Conservation (phyloP, 1,140 invertebrate genomes). For the Spodoptera frugiperda region DNA sequence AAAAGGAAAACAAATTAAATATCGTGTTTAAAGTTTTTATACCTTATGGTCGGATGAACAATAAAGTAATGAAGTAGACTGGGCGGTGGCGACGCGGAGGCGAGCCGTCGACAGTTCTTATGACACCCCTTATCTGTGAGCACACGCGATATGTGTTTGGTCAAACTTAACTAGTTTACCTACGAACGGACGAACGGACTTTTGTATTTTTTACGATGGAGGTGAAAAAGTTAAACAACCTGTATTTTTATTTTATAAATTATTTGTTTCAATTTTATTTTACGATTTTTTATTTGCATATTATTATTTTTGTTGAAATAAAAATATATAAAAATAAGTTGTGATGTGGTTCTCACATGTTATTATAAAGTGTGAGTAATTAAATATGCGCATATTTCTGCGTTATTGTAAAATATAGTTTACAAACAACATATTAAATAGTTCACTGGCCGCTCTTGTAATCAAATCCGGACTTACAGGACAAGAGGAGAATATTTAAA, state of each 20-base stretch:
- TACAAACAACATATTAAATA: too few relatives aligned
- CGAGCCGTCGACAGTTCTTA: conserved; percentile 66
- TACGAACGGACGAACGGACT: conserved; percentile 1
- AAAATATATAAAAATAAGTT: too few relatives aligned
- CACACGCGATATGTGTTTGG: conserved; percentile 74
- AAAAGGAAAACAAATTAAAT: conserved; percentile 39
- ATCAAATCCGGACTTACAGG: too few relatives aligned
- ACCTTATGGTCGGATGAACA: conserved; percentile 68
- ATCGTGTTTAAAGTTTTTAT: conserved; percentile 64
- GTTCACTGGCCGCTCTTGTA: too few relatives aligned
- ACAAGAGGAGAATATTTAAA: too few relatives aligned
- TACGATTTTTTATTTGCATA: neutral
- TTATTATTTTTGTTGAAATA: too few relatives aligned
- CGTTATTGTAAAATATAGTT: too few relatives aligned
- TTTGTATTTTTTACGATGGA: conserved; percentile 20
- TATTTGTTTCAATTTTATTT: neutral
- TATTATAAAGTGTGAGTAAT: too few relatives aligned
- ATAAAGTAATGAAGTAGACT: conserved; percentile 77
- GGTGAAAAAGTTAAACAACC: neutral
- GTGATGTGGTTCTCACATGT: too few relatives aligned
- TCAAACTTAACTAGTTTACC: conserved; percentile 45
- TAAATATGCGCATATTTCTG: too few relatives aligned
- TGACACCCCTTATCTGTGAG: conserved; percentile 76
- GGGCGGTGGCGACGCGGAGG: conserved; percentile 60
- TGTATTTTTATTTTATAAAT: conserved; percentile 5